phyloP scores from a whole-genome alignment of 2,113 vertebrate species.

The Archilochus colubris region DNA sequence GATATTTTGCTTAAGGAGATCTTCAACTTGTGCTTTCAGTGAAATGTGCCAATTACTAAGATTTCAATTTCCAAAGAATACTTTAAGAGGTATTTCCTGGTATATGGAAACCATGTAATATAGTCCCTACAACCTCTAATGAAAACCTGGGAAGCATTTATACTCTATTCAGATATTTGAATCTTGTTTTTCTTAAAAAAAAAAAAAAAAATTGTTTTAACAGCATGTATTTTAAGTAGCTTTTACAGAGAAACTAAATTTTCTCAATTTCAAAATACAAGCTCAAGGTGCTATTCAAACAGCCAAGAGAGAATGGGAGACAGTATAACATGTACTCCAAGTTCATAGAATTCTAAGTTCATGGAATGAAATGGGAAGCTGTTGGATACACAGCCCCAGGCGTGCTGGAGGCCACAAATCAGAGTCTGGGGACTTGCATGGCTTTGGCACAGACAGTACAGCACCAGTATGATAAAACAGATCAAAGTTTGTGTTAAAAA shows the following conservation, averaged over 20 bases:
- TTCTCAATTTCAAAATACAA: neutral
- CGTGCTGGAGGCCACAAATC: fast-evolving
- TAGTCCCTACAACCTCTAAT: neutral
- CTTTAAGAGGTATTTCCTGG: neutral
- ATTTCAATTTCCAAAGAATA: neutral
- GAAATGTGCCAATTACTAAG: neutral
- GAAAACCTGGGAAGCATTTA: neutral
- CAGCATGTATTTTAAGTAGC: neutral
- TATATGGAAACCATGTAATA: neutral
- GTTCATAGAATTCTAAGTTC: neutral
- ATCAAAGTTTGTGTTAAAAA: neutral
- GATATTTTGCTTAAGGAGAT: neutral
- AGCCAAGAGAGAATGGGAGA: neutral
- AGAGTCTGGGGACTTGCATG: neutral
- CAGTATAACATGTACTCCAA: fast-evolving
- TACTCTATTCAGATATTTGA: neutral
- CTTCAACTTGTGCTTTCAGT: neutral
- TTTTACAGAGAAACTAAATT: neutral
- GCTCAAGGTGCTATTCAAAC: neutral
- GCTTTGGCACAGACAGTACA: neutral
- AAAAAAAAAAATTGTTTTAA: neutral
- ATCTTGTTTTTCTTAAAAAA: neutral
- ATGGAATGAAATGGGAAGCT: neutral
- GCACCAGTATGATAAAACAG: neutral
- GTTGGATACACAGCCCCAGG: too few relatives aligned